These are phyloP conservation scores for Cathartes aura DNA, from an alignment of 2,113 vertebrate species.

Conservation along the genomic window DNA sequence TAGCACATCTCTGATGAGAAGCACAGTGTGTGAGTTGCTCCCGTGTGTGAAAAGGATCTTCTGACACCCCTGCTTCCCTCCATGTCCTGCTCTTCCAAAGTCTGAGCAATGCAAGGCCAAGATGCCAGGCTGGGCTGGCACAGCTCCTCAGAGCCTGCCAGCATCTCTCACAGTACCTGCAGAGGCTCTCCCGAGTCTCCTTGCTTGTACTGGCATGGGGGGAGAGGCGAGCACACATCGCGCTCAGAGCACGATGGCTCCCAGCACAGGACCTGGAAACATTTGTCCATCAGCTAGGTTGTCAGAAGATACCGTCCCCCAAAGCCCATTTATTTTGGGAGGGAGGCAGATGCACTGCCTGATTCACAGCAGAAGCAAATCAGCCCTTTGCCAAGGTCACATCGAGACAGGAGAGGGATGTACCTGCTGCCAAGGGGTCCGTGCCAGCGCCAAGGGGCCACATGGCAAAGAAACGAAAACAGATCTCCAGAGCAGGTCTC, in stretches of 20 bases:
- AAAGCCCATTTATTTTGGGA: background rate
- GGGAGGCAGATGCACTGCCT: background rate
- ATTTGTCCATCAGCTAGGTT: background rate
- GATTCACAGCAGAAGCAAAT: background rate
- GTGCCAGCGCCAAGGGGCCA: background rate
- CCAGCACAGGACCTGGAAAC: background rate
- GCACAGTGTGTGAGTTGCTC: background rate
- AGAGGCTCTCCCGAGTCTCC: background rate
- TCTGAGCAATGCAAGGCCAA: background rate
- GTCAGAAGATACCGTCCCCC: background rate
- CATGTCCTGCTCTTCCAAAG: background rate
- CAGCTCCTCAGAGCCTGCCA: background rate
- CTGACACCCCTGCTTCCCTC: background rate
- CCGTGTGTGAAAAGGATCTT: background rate
- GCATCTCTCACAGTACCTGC: background rate
- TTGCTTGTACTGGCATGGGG: background rate
- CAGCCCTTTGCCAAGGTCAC: background rate
- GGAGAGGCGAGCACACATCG: accelerated
- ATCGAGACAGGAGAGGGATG: background rate
- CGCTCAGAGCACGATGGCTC: background rate
- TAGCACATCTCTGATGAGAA: background rate
- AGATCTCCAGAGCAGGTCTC: background rate
- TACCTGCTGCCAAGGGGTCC: background rate
- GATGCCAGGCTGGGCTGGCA: background rate
- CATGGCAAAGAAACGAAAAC: background rate